phyloP scores from a whole-genome alignment of 2,113 vertebrate species.

The Plectropomus leopardus region DNA sequence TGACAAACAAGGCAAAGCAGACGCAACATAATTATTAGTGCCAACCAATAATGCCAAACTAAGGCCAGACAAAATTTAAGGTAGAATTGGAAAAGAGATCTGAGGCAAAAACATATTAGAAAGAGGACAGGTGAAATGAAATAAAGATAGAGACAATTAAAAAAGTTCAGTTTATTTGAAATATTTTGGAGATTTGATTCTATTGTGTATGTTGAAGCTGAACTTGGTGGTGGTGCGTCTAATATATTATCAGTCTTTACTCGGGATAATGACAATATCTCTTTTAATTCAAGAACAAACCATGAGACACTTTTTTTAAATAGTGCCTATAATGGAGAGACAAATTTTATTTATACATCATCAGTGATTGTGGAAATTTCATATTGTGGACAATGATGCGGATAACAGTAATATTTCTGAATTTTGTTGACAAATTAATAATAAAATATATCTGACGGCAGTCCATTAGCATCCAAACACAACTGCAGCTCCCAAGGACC shows the following conservation, averaged over 20 bases:
- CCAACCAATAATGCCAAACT: no score
- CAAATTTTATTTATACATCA: slow-evolving; percentile 11
- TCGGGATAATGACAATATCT: no score
- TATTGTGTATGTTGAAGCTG: not conserved
- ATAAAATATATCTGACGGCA: not conserved
- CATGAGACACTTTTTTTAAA: not conserved
- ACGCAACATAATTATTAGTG: no score
- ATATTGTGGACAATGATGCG: not conserved
- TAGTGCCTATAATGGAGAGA: not conserved
- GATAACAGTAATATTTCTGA: no score
- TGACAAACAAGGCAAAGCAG: no score
- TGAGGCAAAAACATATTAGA: no score
- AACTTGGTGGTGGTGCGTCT: not conserved
- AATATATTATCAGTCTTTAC: no score
- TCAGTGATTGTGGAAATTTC: not conserved
- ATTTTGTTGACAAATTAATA: not conserved
- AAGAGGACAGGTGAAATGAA: no score
- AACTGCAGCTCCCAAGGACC: not conserved
- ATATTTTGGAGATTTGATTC: not conserved
- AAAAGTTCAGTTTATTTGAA: not conserved
- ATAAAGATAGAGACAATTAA: no score
- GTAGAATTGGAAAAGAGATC: no score
- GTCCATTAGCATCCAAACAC: not conserved
- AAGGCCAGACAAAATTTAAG: no score
- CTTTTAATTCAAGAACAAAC: no score